Percentiles rank a stretch among this genome's conserved stretches.
Evolutionary conservation across 1,140 invertebrate genomes (phyloP).

Genomic region (Goniozus legneri): DNA sequence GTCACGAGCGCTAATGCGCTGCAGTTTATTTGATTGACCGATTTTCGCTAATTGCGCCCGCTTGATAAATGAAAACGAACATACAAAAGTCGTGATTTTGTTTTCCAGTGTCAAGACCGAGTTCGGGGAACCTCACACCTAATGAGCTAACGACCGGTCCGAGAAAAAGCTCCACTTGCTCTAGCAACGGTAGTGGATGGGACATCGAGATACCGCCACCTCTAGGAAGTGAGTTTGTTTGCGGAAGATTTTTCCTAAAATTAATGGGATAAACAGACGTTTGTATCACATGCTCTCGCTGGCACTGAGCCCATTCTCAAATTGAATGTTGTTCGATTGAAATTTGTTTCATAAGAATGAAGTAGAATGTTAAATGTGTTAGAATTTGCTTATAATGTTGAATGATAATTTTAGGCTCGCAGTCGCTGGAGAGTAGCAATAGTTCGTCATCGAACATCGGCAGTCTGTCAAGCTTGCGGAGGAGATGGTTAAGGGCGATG

Average conservation of each 20-base stretch:
- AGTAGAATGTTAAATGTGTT: background rate
- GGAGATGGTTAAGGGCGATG: conserved; percentile 56
- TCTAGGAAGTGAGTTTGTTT: conserved; percentile 33
- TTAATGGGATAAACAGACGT: background rate
- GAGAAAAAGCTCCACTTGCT: conserved; percentile 42
- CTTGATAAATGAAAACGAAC: too few species aligned
- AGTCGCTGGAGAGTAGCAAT: conserved; percentile 39
- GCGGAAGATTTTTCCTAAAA: background rate
- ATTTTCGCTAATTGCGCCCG: too few species aligned
- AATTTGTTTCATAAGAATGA: too few species aligned
- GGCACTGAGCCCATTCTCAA: too few species aligned
- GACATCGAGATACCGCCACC: conserved; percentile 35
- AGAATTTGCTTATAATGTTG: background rate
- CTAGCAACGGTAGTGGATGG: conserved; percentile 44
- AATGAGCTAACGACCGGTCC: conserved; percentile 30
- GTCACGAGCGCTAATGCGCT: too few species aligned
- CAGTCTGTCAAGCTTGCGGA: conserved; percentile 56
- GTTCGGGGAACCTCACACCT: conserved; percentile 41
- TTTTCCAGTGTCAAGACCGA: conserved; percentile 37
- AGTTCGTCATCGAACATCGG: conserved; percentile 37
- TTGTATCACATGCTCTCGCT: background rate
- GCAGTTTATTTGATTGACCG: too few species aligned
- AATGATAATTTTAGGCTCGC: conserved; percentile 33
- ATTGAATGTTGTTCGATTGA: too few species aligned
- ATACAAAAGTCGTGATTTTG: too few species aligned